Percentiles rank a stretch among this genome's conserved stretches.
These are phyloP conservation scores for Esox lucius DNA, from an alignment of 2,797 vertebrate species.

Conservation along the genomic window DNA sequence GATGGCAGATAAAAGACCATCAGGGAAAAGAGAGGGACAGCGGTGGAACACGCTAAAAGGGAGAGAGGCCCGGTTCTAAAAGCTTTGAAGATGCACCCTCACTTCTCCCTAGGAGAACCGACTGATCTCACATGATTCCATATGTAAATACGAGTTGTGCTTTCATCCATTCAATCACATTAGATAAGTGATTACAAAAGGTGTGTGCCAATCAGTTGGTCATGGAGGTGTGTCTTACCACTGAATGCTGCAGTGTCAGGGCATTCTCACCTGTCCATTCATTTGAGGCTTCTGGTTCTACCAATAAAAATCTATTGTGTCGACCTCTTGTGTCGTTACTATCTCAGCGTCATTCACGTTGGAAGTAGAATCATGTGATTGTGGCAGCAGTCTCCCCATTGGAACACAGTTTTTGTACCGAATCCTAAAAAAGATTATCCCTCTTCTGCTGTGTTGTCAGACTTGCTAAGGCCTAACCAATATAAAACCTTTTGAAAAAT, in stretches of 20 bases:
- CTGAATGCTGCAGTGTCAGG: background rate
- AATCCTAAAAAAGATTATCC: too few relatives aligned
- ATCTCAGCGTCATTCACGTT: too few relatives aligned
- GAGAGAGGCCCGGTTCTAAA: background rate
- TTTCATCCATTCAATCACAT: background rate
- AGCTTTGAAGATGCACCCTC: background rate
- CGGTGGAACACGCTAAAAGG: slow-evolving; percentile 2
- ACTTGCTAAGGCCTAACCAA: too few relatives aligned
- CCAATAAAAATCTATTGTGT: background rate
- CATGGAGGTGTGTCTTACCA: background rate
- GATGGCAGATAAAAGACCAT: slow-evolving; percentile 41
- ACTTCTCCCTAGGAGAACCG: background rate
- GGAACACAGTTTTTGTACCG: too few relatives aligned
- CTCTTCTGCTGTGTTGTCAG: too few relatives aligned
- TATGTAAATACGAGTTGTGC: background rate
- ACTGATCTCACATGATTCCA: background rate
- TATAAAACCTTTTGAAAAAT: too few relatives aligned
- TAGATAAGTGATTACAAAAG: background rate
- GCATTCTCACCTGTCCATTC: background rate
- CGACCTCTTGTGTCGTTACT: too few relatives aligned
- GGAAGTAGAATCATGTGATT: too few relatives aligned
- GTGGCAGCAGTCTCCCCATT: too few relatives aligned
- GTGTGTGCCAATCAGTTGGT: background rate
- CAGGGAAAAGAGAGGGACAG: background rate
- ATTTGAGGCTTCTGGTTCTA: background rate